Percentiles rank a stretch among this genome's conserved stretches.
Conservation (phyloP, 2,113 vertebrate genomes). For the Calonectris borealis region DNA sequence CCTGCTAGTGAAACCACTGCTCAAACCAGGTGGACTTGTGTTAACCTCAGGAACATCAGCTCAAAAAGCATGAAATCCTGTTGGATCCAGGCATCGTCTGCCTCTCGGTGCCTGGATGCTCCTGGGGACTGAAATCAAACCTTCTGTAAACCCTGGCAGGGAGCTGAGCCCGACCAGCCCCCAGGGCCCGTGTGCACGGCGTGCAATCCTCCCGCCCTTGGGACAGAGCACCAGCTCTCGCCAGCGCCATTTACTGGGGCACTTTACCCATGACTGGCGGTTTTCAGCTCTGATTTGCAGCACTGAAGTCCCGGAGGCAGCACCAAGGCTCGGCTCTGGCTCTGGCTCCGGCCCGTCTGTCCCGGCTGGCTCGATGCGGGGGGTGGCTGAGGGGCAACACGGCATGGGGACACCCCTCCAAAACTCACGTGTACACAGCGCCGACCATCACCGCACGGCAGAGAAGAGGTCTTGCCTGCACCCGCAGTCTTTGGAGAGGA, state of each 20-base stretch:
- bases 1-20: not conserved
- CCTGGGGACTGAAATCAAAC: not conserved
- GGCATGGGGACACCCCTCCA: not conserved
- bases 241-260: not conserved
- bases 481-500: not conserved
- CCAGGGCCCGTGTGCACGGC: rapidly evolving
- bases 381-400: rapidly evolving
- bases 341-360: rapidly evolving
- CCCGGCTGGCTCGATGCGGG: rapidly evolving
- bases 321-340: not conserved
- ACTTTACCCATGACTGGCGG: not conserved
- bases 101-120: not conserved
- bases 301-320: not conserved
- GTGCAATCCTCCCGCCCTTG: no score
- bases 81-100: not conserved
- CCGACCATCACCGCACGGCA: rapidly evolving
- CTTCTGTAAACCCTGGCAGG: not conserved
- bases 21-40: rapidly evolving
- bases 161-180: not conserved
- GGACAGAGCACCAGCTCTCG: not conserved
- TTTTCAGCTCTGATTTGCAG: not conserved
- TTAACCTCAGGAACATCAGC: not conserved
- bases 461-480: not conserved
- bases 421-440: rapidly evolving
- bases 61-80: not conserved